Evolutionary conservation across 2,113 vertebrate genomes (phyloP), one percentile per base, ranked within the genome.

Genomic region (Corythoichthys intestinalis): DNA sequence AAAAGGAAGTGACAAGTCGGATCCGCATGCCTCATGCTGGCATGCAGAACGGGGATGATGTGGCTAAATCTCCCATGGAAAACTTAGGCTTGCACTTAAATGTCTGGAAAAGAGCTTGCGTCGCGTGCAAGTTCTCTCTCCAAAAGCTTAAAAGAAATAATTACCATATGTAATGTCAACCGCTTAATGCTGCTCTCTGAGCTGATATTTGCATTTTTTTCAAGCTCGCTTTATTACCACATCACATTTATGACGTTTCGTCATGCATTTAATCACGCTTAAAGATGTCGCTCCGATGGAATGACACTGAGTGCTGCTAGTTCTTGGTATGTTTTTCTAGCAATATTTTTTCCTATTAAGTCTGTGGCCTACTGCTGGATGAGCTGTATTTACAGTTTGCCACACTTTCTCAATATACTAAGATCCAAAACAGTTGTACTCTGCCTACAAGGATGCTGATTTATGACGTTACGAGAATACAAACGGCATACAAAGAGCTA

Each of bases 91-190:
- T 82, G 74, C 89, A 84, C 79, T 89, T 81, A 75, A 82, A 88
- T 83, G 86, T 85, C 84, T 91, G 91, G 88, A 89, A 90, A 89
- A 90, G 83, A 72, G 75, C 73, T 85, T 81, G 73, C 83, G 79
- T 75, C 65, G 73, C 48, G 75, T 79, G 71, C 70, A 77, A 65
- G 76, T 82, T 83, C 65, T 71, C 81, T 76, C 67, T 76, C 77
- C 64, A 72, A 58, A 81, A 81, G 82, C 79, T 83, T 82, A 85
- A 74, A 81, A 86, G 73, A 86, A 88, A 87, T 89, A 88, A 83
- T 86, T 87, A 71, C 82, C 72, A 46, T 85, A 74, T 85, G 76
- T 85, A 74, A 86, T 87, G 68, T 82, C 79, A 85, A 78, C 83
- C 85, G 70, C 71, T 44, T 63, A 65, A 71, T 65, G 72, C 15